Evolutionary conservation across 2,797 vertebrate species (phyloP).

Genomic region (Vultur gryphus): DNA sequence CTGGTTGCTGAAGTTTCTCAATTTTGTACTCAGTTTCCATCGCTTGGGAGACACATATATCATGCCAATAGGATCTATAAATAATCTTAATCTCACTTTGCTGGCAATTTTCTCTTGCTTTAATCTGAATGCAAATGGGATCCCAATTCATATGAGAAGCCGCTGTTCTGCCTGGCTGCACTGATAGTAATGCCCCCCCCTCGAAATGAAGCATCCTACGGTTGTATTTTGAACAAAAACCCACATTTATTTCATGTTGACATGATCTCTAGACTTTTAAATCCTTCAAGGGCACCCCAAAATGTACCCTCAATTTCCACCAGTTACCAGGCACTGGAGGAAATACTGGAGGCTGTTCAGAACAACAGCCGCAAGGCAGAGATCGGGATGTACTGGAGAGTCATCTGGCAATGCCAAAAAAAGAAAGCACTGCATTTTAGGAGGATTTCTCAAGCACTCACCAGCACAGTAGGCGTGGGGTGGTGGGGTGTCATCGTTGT

Average conservation of each 20-base stretch:
- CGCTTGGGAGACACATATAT: neutral
- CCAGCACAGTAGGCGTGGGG: neutral
- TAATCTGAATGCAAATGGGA: constrained; percentile 4
- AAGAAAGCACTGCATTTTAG: fast-evolving
- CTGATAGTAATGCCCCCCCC: neutral
- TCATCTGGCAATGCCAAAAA: neutral
- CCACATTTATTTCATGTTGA: neutral
- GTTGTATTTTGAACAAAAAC: neutral
- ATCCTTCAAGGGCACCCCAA: neutral
- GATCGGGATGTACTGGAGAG: neutral
- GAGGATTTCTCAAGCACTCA: neutral
- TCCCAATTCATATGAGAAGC: neutral
- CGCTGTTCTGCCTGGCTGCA: neutral
- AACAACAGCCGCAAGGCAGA: neutral
- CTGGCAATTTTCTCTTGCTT: constrained; percentile 11
- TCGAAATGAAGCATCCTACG: fast-evolving
- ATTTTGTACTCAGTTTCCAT: neutral
- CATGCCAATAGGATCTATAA: neutral
- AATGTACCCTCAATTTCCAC: neutral
- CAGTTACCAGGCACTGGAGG: neutral
- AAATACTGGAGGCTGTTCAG: neutral
- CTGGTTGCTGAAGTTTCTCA: neutral
- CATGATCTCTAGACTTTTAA: neutral
- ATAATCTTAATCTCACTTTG: constrained; percentile 16
- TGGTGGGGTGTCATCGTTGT: neutral